These are phyloP conservation scores for Cryptus viduatorius DNA, from an alignment of 2,888 invertebrate species.

Conservation along the genomic window DNA sequence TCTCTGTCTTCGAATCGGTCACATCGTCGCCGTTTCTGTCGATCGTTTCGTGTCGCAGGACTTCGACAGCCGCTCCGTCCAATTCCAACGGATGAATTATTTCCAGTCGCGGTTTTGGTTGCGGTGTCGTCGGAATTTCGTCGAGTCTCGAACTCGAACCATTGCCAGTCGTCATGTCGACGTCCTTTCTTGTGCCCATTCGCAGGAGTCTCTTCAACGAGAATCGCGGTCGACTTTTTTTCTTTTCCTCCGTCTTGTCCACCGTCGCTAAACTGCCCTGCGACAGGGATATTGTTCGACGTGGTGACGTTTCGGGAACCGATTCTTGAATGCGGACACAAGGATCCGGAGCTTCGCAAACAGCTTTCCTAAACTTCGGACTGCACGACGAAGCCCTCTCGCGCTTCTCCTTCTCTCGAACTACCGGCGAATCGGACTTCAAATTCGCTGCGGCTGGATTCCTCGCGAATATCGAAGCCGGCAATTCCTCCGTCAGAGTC, in stretches of 20 bases:
- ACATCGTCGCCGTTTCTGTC: constrained; percentile 83
- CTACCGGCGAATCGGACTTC: constrained; percentile 90
- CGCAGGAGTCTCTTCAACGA: constrained; percentile 94
- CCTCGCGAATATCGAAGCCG: constrained; percentile 87
- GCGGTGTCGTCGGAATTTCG: constrained; percentile 87
- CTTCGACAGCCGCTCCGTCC: constrained; percentile 93
- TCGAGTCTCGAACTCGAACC: constrained; percentile 85
- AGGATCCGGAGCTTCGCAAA: constrained; percentile 83
- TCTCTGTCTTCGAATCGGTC: constrained; percentile 77
- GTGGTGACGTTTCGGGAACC: constrained; percentile 88
- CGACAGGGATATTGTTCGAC: constrained; percentile 90
- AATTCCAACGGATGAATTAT: constrained; percentile 96
- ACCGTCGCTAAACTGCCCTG: constrained; percentile 89
- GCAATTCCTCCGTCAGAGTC: constrained; percentile 85
- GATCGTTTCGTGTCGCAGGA: constrained; percentile 87
- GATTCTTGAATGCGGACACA: constrained; percentile 56
- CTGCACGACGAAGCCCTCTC: constrained; percentile 89
- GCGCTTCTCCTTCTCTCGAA: constrained; percentile 91
- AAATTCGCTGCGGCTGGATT: constrained; percentile 85
- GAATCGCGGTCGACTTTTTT: constrained; percentile 90
- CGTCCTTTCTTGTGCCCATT: constrained; percentile 91
- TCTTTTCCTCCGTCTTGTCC: constrained; percentile 86
- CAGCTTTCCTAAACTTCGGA: constrained; percentile 87
- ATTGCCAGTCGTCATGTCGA: constrained; percentile 85
- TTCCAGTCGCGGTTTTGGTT: constrained; percentile 91